These are phyloP conservation scores for Gallinago solitaria DNA, from an alignment of 2,797 vertebrate species.

Conservation along the genomic window DNA sequence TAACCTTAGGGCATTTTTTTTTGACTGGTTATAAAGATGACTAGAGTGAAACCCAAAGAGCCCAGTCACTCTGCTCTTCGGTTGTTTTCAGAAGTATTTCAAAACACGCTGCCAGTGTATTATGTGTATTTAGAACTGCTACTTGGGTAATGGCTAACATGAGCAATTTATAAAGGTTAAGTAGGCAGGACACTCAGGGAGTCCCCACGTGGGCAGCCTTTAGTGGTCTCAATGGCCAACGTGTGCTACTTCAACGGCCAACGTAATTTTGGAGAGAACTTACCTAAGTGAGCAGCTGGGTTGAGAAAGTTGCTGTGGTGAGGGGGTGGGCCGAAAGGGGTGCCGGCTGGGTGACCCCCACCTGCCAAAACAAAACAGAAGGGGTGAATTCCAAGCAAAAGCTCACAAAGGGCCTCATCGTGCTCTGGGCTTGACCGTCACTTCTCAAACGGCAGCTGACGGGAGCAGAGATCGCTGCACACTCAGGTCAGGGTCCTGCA, in stretches of 20 bases:
- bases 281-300: slow-evolving; percentile 92
- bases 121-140: not conserved
- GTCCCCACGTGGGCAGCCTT: not conserved
- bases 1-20: not conserved
- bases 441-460: not conserved
- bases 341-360: slow-evolving; percentile 88
- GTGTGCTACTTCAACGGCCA: not conserved
- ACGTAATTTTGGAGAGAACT: not conserved
- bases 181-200: not conserved
- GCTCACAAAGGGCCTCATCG: not conserved
- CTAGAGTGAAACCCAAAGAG: not conserved
- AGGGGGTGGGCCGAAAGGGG: slow-evolving; percentile 89
- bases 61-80: not conserved
- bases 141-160: not conserved
- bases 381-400: not conserved
- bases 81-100: not conserved
- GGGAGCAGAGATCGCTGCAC: not conserved
- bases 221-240: rapidly evolving
- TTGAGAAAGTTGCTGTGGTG: slow-evolving; percentile 94
- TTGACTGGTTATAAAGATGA: not conserved
- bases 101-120: not conserved
- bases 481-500: not conserved
- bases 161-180: not conserved
- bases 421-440: not conserved
- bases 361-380: slow-evolving; percentile 77